Base-by-base conservation (phyloP, 2,797 vertebrate species). In the Melanotaenia parkinsoni region DNA sequence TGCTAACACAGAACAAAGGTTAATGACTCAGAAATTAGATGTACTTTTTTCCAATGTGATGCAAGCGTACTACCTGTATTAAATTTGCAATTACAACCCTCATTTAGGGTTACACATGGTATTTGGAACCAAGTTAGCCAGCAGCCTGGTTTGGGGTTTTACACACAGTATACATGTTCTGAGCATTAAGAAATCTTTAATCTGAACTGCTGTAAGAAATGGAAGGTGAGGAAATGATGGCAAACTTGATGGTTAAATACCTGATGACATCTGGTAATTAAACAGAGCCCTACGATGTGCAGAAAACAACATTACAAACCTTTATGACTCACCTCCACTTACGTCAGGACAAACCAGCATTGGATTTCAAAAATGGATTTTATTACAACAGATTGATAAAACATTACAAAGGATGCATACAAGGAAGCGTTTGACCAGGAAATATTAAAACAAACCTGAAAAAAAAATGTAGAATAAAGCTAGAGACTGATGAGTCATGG, bases 331-430 rank as follows among this genome's bases (percentile, higher is more conserved):
- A 96, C 96, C 94, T 96, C 94, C 94, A 93, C 89, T 85, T 70
- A 95, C 94, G 92, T 95, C 95, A 96, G 88, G 95, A 98, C 96
- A 97, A 95, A 98, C 95, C 97, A 96, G 95, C 94, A 95, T 79
- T 90, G 92, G 95, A 93, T 95, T 96, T 97, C 96, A 96, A 95
- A 96, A 20, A 91, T 93, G 94, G 91, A 91, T 97, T 98, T 98
- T 98, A 98, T 98, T 98, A 98, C 96, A 97, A 97, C 96, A 96
- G 92, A 95, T 96, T 93, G 89, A 90, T 94, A 92, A 92, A 94
- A 93, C 93, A 92, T 90, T 97, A 98, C 96, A 98, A 96, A 96
- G 96, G 95, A 91, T 92, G 96, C 92, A 96, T 95, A 96, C 95
- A 95, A 92, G 96, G 94, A 95, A 92, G 88, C 93, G 89, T 88